Base-by-base conservation (phyloP, 2,113 vertebrate genomes). In the Microtus oregoni region DNA sequence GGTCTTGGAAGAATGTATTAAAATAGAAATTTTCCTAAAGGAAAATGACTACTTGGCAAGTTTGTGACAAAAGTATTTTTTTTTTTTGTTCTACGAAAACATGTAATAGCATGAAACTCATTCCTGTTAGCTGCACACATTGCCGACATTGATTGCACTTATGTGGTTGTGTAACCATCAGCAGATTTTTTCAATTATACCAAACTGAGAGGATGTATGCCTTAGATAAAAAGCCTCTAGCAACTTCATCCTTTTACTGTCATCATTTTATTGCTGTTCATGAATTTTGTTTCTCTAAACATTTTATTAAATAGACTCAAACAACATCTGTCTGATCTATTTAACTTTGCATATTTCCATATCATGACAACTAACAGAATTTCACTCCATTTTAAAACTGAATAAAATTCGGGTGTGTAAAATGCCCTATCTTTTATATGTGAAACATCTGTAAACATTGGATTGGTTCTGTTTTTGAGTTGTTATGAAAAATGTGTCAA, bases 11-110 rank as follows among this genome's bases (percentile, higher is more conserved):
- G 15, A 22, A 15, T 12, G 38, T 20, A 52, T n/a, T 94, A 78
- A 2, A 32, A 73, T 38, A 87, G 17, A 58, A 41, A 58, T 68
- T 97, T 95, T 92, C 86, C 19, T 76, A 83, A 90, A 19, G 7
- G 12, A 30, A 73, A 68, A 32, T 44, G 35, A 6, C 28, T 13
- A 5, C 15, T 41, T 63, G 32, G 14, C 63, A 88, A 38, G 3
- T 70, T 79, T 72, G 61, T 89, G 30, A 41, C 11, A 78, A 88
- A 65, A 1, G 58, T 20, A 58, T 28, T 28, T 13, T 12, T n/a
- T 52, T 41, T 41, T 52, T 47, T 79, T 83, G 38, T 75, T 79
- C 3, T 32, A 19, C 28, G 61, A 78, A 89, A 92, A 41, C 38
- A 44, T 12, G 20, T 14, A 12, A 35, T 30, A 38, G 55, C 9